Base-by-base conservation (phyloP, 2,113 vertebrate genomes). In the Atlantisia rogersi region DNA sequence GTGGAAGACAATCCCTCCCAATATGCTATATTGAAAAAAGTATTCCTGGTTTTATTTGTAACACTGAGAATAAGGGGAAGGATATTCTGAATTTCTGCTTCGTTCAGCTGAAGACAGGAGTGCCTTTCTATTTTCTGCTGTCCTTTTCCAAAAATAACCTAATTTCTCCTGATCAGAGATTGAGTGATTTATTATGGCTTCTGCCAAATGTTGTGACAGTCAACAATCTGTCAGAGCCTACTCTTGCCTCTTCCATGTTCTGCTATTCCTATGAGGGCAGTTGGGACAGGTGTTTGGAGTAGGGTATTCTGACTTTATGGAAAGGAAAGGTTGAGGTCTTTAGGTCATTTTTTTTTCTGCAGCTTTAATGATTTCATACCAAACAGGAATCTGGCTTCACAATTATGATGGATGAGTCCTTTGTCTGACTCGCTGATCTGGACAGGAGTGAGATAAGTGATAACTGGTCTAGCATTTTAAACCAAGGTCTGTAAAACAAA, bases 161-260 rank as follows among this genome's bases (percentile, higher is more conserved):
- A 81, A 91, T 74, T 81, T 88, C 52, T 83, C 40, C n/a, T 86
- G 40, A 88, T 71, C 48, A 71, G 59, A 90, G 42, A 87, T 10
- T 35, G 40, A 68, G 69, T 68, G 37, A 86, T 87, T 94, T 86
- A 75, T 75, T 86, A 53, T 44, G 53, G n/a, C 52, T 89, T 83
- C 80, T 83, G 86, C 59, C 80, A 91, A 88, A 88, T 28, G 28
- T 42, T 46, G 77, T 31, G 11, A 56, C 42, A 94, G 93, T 73
- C 89, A 96, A 92, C 25, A 92, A 91, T 82, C 77, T 86, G 84
- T 86, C 92, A 85, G 42, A 75, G 60, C 11, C 55, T 67, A 63
- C 37, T 67, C 65, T 85, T 2, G 2, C 22, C 19, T 65, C 50
- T 63, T 89, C 73, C 60, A 71, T 46, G 40, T 17, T 67, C 25